These are phyloP conservation scores for Cyanistes caeruleus DNA, from an alignment of 2,113 vertebrate genomes.

Conservation along the genomic window DNA sequence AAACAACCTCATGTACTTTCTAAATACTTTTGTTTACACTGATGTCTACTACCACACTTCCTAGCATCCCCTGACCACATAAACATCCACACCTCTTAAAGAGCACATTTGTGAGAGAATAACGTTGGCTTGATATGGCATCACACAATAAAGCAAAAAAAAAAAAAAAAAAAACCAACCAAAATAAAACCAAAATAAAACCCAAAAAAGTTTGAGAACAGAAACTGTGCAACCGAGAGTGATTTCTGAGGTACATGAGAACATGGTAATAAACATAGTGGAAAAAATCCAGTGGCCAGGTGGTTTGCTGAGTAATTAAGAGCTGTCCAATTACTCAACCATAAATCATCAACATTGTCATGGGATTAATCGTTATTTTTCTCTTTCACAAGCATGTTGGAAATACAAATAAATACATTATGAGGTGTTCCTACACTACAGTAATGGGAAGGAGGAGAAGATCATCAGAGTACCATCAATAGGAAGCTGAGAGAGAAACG, in stretches of 20 bases:
- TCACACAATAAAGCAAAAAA: constrained; percentile 89
- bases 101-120: constrained; percentile 81
- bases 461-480: neutral
- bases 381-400: neutral
- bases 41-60: constrained; percentile 72
- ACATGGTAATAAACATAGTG: constrained; percentile 84
- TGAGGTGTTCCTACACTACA: neutral
- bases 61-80: constrained; percentile 76
- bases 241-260: constrained; percentile 90
- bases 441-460: neutral
- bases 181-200: neutral
- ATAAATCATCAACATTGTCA: neutral
- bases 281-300: constrained; percentile 75
- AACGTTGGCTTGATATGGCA: constrained; percentile 84
- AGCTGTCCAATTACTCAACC: neutral
- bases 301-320: constrained; percentile 47
- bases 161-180: neutral
- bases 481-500: neutral
- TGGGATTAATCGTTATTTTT: neutral
- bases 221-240: constrained; percentile 90
- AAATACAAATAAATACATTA: constrained; percentile 20
- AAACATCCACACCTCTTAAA: constrained; percentile 80
- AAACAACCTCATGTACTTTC: constrained; percentile 65
- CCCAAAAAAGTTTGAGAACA: constrained; percentile 76
- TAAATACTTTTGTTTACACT: constrained; percentile 68